Evolutionary conservation across 2,888 invertebrate species (phyloP).

Genomic region (Apotomis betuletana): DNA sequence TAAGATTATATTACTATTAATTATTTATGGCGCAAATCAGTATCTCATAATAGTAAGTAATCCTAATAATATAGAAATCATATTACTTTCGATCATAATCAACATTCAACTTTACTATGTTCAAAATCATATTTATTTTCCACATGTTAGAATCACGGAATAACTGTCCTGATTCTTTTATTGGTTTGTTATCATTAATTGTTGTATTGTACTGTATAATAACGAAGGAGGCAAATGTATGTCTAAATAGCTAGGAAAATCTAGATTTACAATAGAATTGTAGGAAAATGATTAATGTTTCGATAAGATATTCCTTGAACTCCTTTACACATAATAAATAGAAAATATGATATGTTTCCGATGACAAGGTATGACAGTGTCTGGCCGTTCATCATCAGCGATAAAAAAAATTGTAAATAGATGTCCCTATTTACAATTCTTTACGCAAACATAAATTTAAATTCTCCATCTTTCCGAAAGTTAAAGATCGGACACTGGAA

Average conservation of each 20-base stretch:
- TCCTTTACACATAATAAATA: neutral
- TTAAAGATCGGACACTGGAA: no score
- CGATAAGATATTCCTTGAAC: conserved; percentile 1
- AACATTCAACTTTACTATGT: no score
- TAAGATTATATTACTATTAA: neutral
- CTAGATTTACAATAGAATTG: no score
- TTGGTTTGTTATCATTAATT: neutral
- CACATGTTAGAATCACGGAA: neutral
- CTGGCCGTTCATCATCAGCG: neutral
- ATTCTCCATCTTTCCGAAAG: no score
- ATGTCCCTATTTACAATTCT: no score
- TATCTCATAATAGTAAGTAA: neutral
- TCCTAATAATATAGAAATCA: neutral
- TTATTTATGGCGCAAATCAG: conserved; percentile 1
- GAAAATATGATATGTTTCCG: conserved; percentile 1
- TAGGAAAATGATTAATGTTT: neutral
- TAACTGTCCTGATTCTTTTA: neutral
- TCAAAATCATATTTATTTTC: no score
- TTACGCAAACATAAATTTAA: no score
- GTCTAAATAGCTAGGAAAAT: no score
- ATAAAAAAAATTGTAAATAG: no score
- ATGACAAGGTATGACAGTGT: neutral
- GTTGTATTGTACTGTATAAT: no score
- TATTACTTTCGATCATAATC: no score
- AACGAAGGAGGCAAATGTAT: no score